These are phyloP conservation scores for Zaprionus vittiger DNA, from an alignment of 1,140 invertebrate species.

Conservation along the genomic window DNA sequence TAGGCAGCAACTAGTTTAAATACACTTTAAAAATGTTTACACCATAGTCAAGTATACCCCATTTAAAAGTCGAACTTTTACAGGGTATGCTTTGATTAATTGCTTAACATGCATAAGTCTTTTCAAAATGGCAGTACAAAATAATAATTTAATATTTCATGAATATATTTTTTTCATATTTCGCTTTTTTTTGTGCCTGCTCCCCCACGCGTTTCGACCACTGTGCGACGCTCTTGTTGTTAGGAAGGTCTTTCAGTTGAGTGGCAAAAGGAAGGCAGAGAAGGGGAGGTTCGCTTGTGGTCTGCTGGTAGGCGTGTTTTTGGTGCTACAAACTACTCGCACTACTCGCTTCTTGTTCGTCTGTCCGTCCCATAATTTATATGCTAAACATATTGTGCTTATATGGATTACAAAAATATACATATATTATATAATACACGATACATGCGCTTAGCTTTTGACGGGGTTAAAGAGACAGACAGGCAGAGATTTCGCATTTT, in stretches of 20 bases:
- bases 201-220: neutral
- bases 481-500: slow-evolving; percentile 19
- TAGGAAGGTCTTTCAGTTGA: neutral
- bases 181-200: neutral
- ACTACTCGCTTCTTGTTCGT: slow-evolving; percentile 21
- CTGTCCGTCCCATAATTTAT: slow-evolving; percentile 69
- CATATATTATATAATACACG: slow-evolving; percentile 10
- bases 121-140: slow-evolving; percentile 1
- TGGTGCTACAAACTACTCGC: slow-evolving; percentile 2
- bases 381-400: slow-evolving; percentile 77
- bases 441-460: slow-evolving; percentile 42
- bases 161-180: neutral
- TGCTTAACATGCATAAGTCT: slow-evolving; percentile 1
- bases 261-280: neutral
- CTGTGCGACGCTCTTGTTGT: neutral
- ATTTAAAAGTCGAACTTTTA: neutral
- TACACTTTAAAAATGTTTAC: neutral
- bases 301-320: slow-evolving; percentile 13
- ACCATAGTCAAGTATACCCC: neutral
- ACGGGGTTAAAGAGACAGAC: slow-evolving; percentile 25
- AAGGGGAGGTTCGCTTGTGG: neutral
- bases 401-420: slow-evolving; percentile 70
- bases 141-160: slow-evolving; percentile 5
- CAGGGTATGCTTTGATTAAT: neutral
- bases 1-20: neutral